Evolutionary conservation across 2,888 invertebrate genomes (phyloP), one percentile per base, ranked within the genome.

Genomic region (Himalopsyche tibetana): DNA sequence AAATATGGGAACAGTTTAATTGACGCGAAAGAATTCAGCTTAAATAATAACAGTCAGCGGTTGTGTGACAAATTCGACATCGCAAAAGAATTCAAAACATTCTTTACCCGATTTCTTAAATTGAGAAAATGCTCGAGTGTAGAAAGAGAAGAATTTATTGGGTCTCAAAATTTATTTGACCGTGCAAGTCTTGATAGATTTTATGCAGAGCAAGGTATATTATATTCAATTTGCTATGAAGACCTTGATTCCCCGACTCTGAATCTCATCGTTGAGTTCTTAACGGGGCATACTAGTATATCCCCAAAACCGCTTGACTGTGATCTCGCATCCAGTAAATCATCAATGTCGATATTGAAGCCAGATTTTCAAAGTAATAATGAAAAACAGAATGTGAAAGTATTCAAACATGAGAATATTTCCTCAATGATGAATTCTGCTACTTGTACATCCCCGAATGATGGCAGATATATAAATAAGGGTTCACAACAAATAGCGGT

Each of bases 211-310:
- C 91, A 94, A 89, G 94, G 94, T 11, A 92, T 95, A 80, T 94
- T 94, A 89, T 94, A 94, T 88, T 93, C 93, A 19, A 92, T 95
- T 90, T 94, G 94, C 89, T 95, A 94, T 89, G 92, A 93, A 88
- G 89, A 90, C 0, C 92, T 95, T 83, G 94, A 95, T 89, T 92
- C 93, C 87, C 91, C 93, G 0, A 92, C 94, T 3, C 89, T 95
- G 56, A 93, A 94, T 74, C 92, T 91, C 88, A 90, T 94, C 84
- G 93, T 93, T 84, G 92, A 91, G 90, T 91, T 93, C 85, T 91
- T 93, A 45, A 92, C 93, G 81, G 93, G 93, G 0, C 93, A 93
- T 87, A 91, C 90, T 80, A 55, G 90, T 2, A 87, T 92, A 86
- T 91, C 92, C 4, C 56, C 91, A n/a, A 91, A 91, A 87, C 90